A percentile compares a stretch with the other conserved stretches of the same genome.
phyloP scores from a whole-genome alignment of 1,140 invertebrate species.

The Nephotettix cincticeps region DNA sequence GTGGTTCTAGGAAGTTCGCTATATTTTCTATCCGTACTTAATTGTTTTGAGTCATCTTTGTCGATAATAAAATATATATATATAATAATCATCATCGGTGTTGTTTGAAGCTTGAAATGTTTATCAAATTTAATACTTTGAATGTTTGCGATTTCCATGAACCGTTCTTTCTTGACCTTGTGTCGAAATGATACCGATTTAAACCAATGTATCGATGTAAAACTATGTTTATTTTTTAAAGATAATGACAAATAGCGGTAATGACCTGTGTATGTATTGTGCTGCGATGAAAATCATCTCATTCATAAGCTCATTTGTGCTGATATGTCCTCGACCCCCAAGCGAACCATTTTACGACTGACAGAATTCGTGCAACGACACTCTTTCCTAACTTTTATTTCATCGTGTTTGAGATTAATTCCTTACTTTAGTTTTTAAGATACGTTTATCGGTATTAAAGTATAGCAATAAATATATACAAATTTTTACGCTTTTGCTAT shows the following conservation, averaged over 20 bases:
- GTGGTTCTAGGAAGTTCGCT: conserved; percentile 30
- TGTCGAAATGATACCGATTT: background rate
- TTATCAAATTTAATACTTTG: conserved; percentile 31
- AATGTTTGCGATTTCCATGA: conserved; percentile 25
- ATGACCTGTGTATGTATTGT: conserved; percentile 1
- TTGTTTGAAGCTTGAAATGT: conserved; percentile 33
- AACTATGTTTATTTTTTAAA: conserved; percentile 7
- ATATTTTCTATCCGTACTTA: conserved; percentile 32
- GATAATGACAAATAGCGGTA: background rate
- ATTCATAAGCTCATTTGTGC: conserved; percentile 31
- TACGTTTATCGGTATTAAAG: background rate
- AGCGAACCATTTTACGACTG: conserved; percentile 16
- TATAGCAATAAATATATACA: conserved; percentile 16
- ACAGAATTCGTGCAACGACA: background rate
- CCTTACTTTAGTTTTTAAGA: conserved; percentile 1
- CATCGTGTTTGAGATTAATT: background rate
- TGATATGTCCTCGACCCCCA: conserved; percentile 16
- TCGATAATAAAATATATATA: conserved; percentile 21
- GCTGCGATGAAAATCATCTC: conserved; percentile 8
- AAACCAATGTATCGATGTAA: background rate
- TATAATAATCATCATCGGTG: conserved; percentile 22
- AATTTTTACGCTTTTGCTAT: conserved; percentile 12
- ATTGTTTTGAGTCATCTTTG: conserved; percentile 27
- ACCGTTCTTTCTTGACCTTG: conserved; percentile 8
- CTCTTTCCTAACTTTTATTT: background rate